These are phyloP conservation scores for Charadrius vociferus DNA, from an alignment of 2,113 vertebrate species.

Conservation along the genomic window DNA sequence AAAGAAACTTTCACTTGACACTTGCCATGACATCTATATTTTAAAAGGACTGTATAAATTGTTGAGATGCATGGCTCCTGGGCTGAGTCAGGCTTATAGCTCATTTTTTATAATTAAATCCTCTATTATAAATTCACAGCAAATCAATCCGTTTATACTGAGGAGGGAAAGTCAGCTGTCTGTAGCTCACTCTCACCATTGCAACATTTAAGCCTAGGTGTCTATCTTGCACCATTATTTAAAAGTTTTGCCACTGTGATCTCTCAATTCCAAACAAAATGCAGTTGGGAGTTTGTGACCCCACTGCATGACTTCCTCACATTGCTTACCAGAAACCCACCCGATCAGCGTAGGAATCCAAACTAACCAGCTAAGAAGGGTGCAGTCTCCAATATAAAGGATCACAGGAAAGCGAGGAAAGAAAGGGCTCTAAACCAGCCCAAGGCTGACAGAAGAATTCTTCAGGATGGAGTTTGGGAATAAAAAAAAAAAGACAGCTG, in stretches of 20 bases:
- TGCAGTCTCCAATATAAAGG: not conserved
- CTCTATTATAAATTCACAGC: not conserved
- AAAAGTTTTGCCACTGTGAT: not conserved
- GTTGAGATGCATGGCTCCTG: not conserved
- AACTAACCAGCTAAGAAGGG: not conserved
- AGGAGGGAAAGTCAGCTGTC: not conserved
- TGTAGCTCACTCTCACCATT: not conserved
- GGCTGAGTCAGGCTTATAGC: not conserved
- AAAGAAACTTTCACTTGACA: not conserved
- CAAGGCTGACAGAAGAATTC: not conserved
- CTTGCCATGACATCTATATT: not conserved
- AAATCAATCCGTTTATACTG: not conserved
- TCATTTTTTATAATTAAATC: not conserved
- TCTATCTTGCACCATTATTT: not conserved
- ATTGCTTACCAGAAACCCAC: not conserved
- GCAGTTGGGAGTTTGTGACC: accelerated
- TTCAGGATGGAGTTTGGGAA: not conserved
- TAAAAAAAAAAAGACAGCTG: not conserved
- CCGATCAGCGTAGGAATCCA: not conserved
- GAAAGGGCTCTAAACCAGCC: not conserved
- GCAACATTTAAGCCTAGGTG: not conserved
- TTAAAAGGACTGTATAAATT: not conserved
- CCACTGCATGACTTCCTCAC: not conserved
- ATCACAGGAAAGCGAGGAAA: not conserved
- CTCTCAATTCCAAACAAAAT: not conserved